Base-by-base conservation (phyloP, 1,140 invertebrate genomes). In the Temnothorax nylanderi region DNA sequence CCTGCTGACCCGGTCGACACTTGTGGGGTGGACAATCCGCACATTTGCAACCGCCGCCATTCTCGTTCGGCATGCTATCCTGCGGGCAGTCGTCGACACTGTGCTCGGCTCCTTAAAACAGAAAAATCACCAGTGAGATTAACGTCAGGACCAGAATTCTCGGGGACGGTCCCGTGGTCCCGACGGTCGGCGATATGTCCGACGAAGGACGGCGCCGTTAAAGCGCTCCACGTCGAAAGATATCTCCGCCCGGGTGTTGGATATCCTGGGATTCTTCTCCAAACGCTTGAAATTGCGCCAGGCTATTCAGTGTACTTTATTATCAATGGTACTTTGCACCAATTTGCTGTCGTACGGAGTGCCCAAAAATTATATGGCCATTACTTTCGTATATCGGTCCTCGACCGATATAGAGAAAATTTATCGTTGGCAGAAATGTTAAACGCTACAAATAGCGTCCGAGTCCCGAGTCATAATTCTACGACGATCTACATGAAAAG, bases 31-130 rank as follows among this genome's bases (percentile, higher is more conserved):
- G 80, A 86, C 91, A 91, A 10, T 78, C 65, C 56, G 80, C 56
- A 8, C 74, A 49, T 65, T 91, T 90, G 77, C 86, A 90, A 78
- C 86, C 89, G n/a, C 49, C 84, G 41, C 90, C 87, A 18, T 81
- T 77, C 74, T 91, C 88, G 26, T 58, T 85, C 64, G 54, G 74
- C 41, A 88, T 76, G 60, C 91, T 91, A 49, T 91, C 91, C 44
- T 78, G 77, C 5, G 91, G 88, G 51, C 91, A 91, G 44, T 54
- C 76, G 16, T 41, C 72, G 72, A 37, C 71, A 26, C 21, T 8
- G 69, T 47, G 56, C 5, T 32, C 32, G 60, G 54, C 67, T 65
- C 75, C 89, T 88, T 41, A n/a, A 71, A 88, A 90, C 80, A 90
- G 64, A 89, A 87, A 51, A 65, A 65, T 64, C 47, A 51, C n/a